Base-by-base conservation (phyloP, 2,888 invertebrate species). In the Chirona hameri region DNA sequence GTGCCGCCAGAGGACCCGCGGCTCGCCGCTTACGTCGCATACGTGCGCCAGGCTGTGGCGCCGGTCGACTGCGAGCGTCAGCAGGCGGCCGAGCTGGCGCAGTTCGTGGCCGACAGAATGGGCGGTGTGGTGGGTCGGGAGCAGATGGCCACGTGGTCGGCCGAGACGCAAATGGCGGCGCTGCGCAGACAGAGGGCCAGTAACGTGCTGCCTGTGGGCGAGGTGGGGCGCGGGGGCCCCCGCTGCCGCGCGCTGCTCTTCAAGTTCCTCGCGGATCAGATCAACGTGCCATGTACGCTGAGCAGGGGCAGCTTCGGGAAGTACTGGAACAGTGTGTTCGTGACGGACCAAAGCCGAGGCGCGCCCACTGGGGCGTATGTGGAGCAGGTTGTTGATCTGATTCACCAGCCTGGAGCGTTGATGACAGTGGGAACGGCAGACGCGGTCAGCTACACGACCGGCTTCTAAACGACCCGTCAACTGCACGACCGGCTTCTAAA, bases 181-280 rank as follows among this genome's bases (percentile, higher is more conserved):
- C 72, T 76, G 31, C 39, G 27, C 1, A n/a, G 52, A 0, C 79
- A 24, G 5, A 46, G 5, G 1, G 79, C 48, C n/a, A 48, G 48
- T 27, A 79, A 79, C 27, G 79, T 79, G 27, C n/a, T 79, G 27
- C 79, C 79, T 2, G 27, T 79, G 10, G 79, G 79, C n/a, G 79
- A 79, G 48, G 12, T 79, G 46, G 15, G 24, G n/a, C 48, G 14
- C 12, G 79, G 24, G 24, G 48, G 46, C 5, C 48, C 48, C 2
- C 46, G 79, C n/a, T 52, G 48, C 12, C 79, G 79, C 27, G 79
- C 79, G 24, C n/a, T n/a, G n/a, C n/a, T n/a, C n/a, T n/a, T n/a
- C n/a, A n/a, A n/a, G n/a, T n/a, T n/a, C n/a, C n/a, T 79, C 14
- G 79, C 79, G 27, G 79, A 79, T 24, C 79, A 79, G 79, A n/a